Conservation (phyloP, 2,888 invertebrate species). For the Ommatoiulus sabulosus region DNA sequence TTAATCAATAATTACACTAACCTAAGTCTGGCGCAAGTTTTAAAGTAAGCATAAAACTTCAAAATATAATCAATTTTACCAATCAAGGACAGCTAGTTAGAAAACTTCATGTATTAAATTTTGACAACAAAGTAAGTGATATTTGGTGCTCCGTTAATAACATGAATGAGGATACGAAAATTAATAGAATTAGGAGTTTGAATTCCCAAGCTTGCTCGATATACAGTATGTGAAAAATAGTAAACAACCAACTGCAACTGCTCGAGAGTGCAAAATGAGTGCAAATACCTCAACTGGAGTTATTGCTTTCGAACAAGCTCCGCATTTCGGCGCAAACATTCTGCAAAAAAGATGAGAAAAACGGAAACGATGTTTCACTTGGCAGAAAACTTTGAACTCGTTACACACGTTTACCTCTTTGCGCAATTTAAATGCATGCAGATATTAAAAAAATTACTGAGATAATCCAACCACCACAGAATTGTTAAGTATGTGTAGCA, state of each 20-base stretch:
- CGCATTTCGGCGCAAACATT: slow-evolving; percentile 98
- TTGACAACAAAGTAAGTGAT: not conserved
- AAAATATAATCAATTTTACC: not conserved
- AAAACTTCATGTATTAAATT: not conserved
- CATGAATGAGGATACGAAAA: not conserved
- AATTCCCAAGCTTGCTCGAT: not conserved
- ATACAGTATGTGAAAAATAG: not conserved
- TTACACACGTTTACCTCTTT: slow-evolving; percentile 23
- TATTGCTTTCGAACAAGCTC: slow-evolving; percentile 92
- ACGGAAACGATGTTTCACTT: slow-evolving; percentile 50
- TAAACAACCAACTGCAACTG: slow-evolving; percentile 48
- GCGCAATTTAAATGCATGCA: not conserved
- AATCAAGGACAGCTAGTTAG: not conserved
- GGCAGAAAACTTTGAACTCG: slow-evolving; percentile 47
- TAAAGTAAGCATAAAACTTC: not conserved
- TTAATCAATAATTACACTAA: not conserved
- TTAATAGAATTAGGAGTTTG: not conserved
- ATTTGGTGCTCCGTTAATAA: not conserved
- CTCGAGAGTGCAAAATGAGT: slow-evolving; percentile 43
- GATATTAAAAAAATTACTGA: not conserved
- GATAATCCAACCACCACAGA: slow-evolving; percentile 19
- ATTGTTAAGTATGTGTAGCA: not conserved
- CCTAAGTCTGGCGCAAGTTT: not conserved
- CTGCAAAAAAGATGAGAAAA: slow-evolving; percentile 68
- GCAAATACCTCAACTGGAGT: slow-evolving; percentile 84